These are phyloP conservation scores for Chaetura pelagica DNA, from an alignment of 2,113 vertebrate species.

Conservation along the genomic window DNA sequence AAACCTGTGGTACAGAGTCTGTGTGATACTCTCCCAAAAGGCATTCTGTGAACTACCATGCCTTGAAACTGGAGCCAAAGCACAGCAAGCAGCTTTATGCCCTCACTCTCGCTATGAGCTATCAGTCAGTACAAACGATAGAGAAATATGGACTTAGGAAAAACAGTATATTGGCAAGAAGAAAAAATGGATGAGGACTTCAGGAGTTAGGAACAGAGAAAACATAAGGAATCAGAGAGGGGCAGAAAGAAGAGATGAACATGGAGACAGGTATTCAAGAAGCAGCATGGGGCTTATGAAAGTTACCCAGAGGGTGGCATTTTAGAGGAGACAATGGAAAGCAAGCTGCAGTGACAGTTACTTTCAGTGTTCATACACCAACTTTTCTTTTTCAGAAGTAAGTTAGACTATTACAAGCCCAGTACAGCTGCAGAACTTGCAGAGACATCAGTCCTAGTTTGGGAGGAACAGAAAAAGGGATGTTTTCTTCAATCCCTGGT, in stretches of 20 bases:
- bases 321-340: background rate
- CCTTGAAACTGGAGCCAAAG: background rate
- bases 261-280: background rate
- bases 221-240: background rate
- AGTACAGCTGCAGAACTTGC: background rate
- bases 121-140: background rate
- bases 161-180: background rate
- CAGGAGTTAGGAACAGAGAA: background rate
- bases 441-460: background rate
- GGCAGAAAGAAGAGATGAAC: background rate
- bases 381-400: background rate
- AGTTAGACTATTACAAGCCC: background rate
- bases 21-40: background rate
- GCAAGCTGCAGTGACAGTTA: background rate
- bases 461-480: background rate
- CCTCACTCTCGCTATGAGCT: background rate
- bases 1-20: background rate
- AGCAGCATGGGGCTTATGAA: background rate
- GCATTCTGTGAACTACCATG: background rate
- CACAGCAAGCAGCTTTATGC: background rate
- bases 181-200: background rate
- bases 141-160: background rate
- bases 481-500: background rate
- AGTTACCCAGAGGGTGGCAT: background rate
- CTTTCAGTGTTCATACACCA: background rate